These are phyloP conservation scores for Cerastoderma edule DNA, from an alignment of 2,888 invertebrate genomes.

Conservation along the genomic window DNA sequence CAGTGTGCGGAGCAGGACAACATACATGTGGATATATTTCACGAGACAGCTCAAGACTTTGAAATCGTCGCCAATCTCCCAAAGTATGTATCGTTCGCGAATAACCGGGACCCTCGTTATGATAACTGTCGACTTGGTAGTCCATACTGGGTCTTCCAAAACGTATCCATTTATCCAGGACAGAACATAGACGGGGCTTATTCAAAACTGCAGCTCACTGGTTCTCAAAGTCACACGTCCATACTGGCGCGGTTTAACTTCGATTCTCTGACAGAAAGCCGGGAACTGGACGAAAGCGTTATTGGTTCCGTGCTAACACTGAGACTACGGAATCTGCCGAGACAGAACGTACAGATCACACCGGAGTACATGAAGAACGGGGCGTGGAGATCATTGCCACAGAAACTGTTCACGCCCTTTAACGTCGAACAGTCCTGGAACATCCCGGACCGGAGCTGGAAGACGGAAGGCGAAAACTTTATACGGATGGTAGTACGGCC, in stretches of 20 bases:
- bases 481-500: conserved; percentile 45
- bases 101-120: conserved; percentile 55
- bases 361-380: conserved; percentile 41
- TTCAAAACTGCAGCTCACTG: conserved; percentile 29
- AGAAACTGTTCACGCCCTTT: conserved; percentile 46
- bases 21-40: conserved; percentile 60
- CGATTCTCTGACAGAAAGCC: conserved; percentile 28
- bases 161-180: conserved; percentile 29
- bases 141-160: conserved; percentile 60
- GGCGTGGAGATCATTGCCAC: conserved; percentile 29
- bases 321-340: conserved; percentile 46
- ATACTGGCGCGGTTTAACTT: conserved; percentile 37
- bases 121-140: conserved; percentile 51
- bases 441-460: conserved; percentile 61
- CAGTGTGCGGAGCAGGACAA: conserved; percentile 66
- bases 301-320: conserved; percentile 38
- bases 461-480: conserved; percentile 41
- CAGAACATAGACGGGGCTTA: conserved; percentile 15
- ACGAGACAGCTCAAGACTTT: conserved; percentile 50
- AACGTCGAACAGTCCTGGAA: conserved; percentile 47
- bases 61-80: conserved; percentile 61
- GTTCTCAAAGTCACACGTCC: conserved; percentile 14
- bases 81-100: conserved; percentile 60
- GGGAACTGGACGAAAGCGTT: conserved; percentile 51
- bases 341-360: conserved; percentile 43